Conservation (phyloP, 2,113 vertebrate genomes). For the Capreolus pygargus region DNA sequence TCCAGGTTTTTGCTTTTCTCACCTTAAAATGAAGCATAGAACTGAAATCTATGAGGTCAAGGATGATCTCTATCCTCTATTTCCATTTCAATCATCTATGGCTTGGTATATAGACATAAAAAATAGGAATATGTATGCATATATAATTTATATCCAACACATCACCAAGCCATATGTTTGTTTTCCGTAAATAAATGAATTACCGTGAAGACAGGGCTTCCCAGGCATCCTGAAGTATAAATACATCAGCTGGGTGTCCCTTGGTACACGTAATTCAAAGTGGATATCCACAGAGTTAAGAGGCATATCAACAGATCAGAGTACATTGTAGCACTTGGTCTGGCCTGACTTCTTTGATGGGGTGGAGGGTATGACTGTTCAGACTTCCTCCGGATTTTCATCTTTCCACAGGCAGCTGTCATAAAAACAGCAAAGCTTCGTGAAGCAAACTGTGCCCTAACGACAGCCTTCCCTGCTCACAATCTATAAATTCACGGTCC, state of each 20-base stretch:
- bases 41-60: neutral
- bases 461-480: neutral
- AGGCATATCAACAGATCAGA: neutral
- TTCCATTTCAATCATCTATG: neutral
- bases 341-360: neutral
- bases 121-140: neutral
- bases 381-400: neutral
- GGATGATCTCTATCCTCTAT: neutral
- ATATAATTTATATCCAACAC: neutral
- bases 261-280: neutral
- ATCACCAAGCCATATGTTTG: conserved; percentile 33
- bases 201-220: neutral
- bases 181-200: conserved; percentile 47
- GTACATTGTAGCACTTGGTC: fast-evolving
- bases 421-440: neutral
- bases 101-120: neutral
- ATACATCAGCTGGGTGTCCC: neutral
- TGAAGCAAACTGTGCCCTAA: fast-evolving
- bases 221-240: neutral
- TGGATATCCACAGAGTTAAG: neutral
- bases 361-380: fast-evolving
- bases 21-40: neutral
- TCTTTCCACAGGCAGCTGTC: neutral
- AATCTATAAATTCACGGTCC: neutral
- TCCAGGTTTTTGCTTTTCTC: neutral